Base-by-base conservation (phyloP, 2,113 vertebrate species). In the Siphamia tubifer region DNA sequence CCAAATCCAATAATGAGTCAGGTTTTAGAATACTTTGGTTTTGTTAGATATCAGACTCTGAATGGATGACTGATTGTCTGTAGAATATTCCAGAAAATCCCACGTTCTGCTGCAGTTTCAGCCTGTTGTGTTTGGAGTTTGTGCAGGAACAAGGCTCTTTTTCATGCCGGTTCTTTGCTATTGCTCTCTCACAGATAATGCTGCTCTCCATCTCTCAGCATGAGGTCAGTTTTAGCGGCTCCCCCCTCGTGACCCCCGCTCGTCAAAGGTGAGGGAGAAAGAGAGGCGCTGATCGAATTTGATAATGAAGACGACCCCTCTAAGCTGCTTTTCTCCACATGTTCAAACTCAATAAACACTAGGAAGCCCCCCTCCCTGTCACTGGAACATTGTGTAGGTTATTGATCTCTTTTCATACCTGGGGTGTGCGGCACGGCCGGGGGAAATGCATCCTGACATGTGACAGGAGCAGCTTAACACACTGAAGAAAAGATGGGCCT, bases 371-470 rank as follows among this genome's bases (percentile, higher is more conserved):
- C 82, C 84, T 62, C 82, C 84, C 67, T 72, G 82, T 85, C 90
- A 86, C 77, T 56, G 62, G 36, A 86, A 91, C 90, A 92, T 91
- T 93, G 92, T 93, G 90, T 79, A 28, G 69, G 66, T 93, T 93
- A 94, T 94, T 89, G 92, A 93, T 94, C 89, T 86, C 82, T 81
- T 88, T 92, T 90, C 84, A 92, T 91, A 93, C 90, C 91, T 92
- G 91, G 76, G 81, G 83, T 87, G 83, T 40, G 49, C 39, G 74
- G 84, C 67, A 45, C 31, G 53, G 68, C 69, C 68, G 47, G 75
- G 84, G 82, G 84, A 91, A 90, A 89, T 82, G 69, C 83, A 80
- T 81, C 51, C 84, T 92, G 89, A 92, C 91, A 85, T 85, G 90
- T 89, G 86, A 88, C 79, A 70, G 55, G 80, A 82, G 65, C 53